Evolutionary conservation across 2,113 vertebrate genomes (phyloP).

Genomic region (Tragulus kanchil): DNA sequence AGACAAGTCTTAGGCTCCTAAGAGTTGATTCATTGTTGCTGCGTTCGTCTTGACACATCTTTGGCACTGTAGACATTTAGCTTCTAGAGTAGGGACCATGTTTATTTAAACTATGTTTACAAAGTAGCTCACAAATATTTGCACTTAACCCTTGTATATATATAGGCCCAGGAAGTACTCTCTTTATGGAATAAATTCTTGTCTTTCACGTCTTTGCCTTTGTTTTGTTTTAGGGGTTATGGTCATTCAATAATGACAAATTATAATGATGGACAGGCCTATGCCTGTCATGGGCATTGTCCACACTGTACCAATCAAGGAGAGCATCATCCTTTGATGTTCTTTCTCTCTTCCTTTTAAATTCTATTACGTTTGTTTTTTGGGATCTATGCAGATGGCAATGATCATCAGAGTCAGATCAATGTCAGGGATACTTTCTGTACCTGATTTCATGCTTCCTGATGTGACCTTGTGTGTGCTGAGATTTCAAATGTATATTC

Average conservation of each 20-base stretch:
- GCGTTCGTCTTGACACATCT: neutral
- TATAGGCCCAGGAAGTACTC: neutral
- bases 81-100: neutral
- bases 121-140: neutral
- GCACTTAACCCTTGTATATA: neutral
- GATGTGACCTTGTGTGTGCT: neutral
- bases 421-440: neutral
- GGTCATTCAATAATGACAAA: neutral
- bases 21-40: neutral
- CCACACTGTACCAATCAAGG: neutral
- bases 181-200: neutral
- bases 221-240: neutral
- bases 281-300: neutral
- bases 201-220: neutral
- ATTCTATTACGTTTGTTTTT: neutral
- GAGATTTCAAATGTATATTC: neutral
- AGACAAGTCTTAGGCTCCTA: neutral
- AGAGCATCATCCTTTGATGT: neutral
- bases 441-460: neutral
- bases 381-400: neutral
- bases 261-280: neutral
- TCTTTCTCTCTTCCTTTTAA: neutral
- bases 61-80: neutral
- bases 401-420: neutral
- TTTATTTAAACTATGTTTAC: neutral